phyloP scores from a whole-genome alignment of 2,888 invertebrate species.

The Griposia aprilina region DNA sequence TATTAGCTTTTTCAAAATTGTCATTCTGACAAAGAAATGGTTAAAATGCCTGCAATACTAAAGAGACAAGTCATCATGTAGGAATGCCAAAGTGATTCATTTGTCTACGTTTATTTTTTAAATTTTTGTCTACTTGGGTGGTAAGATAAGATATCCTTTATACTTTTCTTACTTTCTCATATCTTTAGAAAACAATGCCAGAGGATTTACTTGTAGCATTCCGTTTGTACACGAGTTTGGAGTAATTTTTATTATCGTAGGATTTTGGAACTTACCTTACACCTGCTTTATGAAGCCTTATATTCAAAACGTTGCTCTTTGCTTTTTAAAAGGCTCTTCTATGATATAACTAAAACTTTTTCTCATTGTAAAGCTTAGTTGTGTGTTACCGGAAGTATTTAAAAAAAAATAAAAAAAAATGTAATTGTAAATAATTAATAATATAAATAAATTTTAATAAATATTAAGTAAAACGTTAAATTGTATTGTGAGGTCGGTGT shows the following conservation, averaged over 20 bases:
- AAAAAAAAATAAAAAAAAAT: no score
- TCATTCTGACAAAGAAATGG: conserved; percentile 1
- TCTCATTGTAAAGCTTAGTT: neutral
- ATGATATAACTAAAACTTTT: neutral
- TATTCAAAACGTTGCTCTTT: neutral
- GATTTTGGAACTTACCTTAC: neutral
- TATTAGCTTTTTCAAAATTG: neutral
- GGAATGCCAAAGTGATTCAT: conserved; percentile 57
- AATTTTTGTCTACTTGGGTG: conserved; percentile 50
- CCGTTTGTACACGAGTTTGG: neutral
- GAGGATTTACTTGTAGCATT: neutral
- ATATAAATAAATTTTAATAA: no score
- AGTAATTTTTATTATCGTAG: neutral
- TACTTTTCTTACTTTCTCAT: conserved; percentile 12
- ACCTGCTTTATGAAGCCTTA: no score
- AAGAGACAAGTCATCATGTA: conserved; percentile 35
- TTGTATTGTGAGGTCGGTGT: neutral
- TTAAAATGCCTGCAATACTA: conserved; percentile 5
- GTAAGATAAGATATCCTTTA: conserved; percentile 45
- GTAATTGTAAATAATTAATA: no score
- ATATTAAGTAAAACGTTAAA: neutral
- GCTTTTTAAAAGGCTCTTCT: neutral
- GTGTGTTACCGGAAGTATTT: neutral
- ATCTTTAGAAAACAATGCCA: conserved; percentile 3
- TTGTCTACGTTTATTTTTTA: conserved; percentile 42